phyloP scores from a whole-genome alignment of 2,888 invertebrate genomes.

The Cheilosia impressa region DNA sequence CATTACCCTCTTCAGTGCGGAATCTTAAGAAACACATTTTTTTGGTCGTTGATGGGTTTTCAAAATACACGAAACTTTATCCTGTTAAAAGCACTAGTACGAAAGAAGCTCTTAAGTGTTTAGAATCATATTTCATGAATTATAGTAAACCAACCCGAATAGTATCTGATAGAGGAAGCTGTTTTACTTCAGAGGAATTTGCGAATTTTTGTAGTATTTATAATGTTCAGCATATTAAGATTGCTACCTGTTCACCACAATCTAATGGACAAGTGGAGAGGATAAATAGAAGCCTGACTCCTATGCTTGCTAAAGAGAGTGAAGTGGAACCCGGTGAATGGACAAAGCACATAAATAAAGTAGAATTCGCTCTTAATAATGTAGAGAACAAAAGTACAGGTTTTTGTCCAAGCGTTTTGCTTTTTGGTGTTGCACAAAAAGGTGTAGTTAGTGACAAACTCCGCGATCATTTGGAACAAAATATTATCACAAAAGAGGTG shows the following conservation, averaged over 20 bases:
- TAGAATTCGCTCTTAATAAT: constrained; percentile 77
- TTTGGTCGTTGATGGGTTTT: not conserved
- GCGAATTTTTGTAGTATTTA: constrained; percentile 1
- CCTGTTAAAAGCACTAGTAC: not conserved
- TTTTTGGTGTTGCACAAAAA: constrained; percentile 78
- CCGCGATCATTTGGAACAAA: constrained; percentile 34
- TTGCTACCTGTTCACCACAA: constrained; percentile 37
- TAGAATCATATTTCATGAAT: constrained; percentile 16
- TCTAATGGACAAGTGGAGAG: constrained; percentile 41
- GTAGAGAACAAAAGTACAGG: constrained; percentile 76
- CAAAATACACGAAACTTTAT: constrained; percentile 7
- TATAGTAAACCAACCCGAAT: constrained; percentile 24
- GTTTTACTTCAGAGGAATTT: constrained; percentile 23
- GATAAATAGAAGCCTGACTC: constrained; percentile 15
- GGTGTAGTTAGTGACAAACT: constrained; percentile 72
- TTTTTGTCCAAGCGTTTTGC: constrained; percentile 76
- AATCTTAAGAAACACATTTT: no score
- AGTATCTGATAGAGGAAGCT: constrained; percentile 30
- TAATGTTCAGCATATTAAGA: constrained; percentile 11
- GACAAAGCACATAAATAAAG: constrained; percentile 55
- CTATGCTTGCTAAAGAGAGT: constrained; percentile 37
- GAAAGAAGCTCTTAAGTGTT: constrained; percentile 12
- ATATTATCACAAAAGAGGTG: constrained; percentile 4
- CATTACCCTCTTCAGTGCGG: constrained; percentile 6
- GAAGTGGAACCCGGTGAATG: constrained; percentile 40